phyloP scores from a whole-genome alignment of 2,797 vertebrate species.

The Coregonus sp. region DNA sequence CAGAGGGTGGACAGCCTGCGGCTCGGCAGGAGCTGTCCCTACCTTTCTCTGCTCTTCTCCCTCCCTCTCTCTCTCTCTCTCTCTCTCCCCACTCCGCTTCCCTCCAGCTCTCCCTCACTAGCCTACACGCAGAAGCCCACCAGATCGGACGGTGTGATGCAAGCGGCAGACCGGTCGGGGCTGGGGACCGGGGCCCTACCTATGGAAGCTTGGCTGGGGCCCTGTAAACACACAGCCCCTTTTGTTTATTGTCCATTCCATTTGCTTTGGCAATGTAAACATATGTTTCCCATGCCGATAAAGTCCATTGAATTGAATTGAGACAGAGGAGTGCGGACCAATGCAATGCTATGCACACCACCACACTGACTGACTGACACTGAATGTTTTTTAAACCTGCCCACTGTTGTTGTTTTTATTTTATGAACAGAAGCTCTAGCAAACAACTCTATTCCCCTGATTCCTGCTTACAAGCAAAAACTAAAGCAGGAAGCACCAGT shows the following conservation, averaged over 20 bases:
- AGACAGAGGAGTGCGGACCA: neutral
- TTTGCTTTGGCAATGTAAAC: too few species aligned
- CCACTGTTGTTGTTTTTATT: constrained; percentile 12
- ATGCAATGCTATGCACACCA: constrained; percentile 23
- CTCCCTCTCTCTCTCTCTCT: constrained; percentile 24
- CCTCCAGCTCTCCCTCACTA: constrained; percentile 30
- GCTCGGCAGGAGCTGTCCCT: constrained; percentile 66
- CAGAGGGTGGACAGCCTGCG: constrained; percentile 85
- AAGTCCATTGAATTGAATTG: constrained; percentile 5
- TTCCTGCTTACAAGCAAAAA: too few species aligned
- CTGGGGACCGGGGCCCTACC: constrained; percentile 39
- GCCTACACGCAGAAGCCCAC: constrained; percentile 30
- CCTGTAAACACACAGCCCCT: constrained; percentile 53
- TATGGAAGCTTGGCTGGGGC: constrained; percentile 41
- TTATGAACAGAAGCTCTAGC: constrained; percentile 2
- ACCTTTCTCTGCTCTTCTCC: constrained; percentile 42
- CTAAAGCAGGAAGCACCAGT: too few species aligned
- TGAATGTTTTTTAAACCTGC: constrained; percentile 1
- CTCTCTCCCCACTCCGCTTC: constrained; percentile 30
- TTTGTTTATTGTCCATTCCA: too few species aligned
- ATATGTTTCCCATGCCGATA: constrained; percentile 12
- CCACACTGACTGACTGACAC: neutral
- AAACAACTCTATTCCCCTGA: neutral
- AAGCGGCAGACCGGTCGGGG: constrained; percentile 38
- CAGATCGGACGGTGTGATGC: constrained; percentile 50